Conservation (phyloP, 2,113 vertebrate genomes). For the Cromileptes altivelis region DNA sequence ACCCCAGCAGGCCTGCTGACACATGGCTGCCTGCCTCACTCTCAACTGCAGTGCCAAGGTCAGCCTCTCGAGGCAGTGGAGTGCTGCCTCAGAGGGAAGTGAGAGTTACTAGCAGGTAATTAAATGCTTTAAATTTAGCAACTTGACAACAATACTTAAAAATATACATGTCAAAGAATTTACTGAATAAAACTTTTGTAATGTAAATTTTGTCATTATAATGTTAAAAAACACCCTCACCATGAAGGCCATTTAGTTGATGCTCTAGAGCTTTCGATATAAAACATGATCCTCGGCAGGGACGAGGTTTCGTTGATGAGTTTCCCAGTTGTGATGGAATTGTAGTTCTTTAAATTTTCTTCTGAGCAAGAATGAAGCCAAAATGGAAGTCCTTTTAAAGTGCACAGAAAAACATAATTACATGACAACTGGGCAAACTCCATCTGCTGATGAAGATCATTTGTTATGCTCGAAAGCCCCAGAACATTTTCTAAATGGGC, state of each 20-base stretch:
- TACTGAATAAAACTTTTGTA: not conserved
- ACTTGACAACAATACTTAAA: not conserved
- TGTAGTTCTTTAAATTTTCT: not conserved
- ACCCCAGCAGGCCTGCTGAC: slow-evolving; percentile 30
- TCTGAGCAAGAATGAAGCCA: too few species aligned
- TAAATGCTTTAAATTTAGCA: not conserved
- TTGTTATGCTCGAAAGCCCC: not conserved
- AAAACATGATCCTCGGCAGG: not conserved
- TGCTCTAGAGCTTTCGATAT: not conserved
- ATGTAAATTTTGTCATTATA: not conserved
- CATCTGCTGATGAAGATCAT: slow-evolving; percentile 3
- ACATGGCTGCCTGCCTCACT: slow-evolving; percentile 33
- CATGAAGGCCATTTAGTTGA: not conserved
- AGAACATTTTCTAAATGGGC: not conserved
- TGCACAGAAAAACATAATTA: not conserved
- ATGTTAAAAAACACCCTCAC: not conserved
- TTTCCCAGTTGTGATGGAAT: not conserved
- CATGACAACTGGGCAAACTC: not conserved
- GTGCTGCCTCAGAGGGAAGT: not conserved
- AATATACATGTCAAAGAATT: not conserved
- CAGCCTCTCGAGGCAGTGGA: slow-evolving; percentile 19
- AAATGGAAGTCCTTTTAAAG: not conserved
- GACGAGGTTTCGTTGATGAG: not conserved
- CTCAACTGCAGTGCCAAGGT: slow-evolving; percentile 45
- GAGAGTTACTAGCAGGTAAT: not conserved